phyloP scores from a whole-genome alignment of 2,797 vertebrate genomes.

The Manis crassicaudata region DNA sequence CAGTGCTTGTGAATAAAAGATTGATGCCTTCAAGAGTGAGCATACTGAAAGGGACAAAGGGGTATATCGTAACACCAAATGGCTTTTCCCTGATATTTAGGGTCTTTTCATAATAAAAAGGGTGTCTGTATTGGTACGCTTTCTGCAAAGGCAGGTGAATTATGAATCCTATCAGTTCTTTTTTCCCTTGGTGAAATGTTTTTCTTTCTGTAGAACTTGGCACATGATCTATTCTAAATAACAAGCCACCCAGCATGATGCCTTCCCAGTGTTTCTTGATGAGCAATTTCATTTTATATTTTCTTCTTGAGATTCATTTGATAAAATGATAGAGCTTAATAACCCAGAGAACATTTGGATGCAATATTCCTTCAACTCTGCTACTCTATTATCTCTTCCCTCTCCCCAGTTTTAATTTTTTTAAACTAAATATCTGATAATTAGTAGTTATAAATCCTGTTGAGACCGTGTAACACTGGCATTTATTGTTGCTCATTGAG shows the following conservation, averaged over 20 bases:
- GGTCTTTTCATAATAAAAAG: background rate
- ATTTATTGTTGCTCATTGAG: background rate
- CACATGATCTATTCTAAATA: background rate
- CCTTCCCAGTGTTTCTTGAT: background rate
- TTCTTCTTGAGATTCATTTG: background rate
- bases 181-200: background rate
- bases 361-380: background rate
- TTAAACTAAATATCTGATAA: background rate
- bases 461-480: background rate
- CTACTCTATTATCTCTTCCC: background rate
- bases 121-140: background rate
- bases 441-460: background rate
- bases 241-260: background rate
- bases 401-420: background rate
- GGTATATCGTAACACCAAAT: background rate
- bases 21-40: background rate
- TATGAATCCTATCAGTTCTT: constrained; percentile 9
- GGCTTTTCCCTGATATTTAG: background rate
- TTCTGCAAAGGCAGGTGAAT: background rate
- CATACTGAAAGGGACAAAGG: background rate
- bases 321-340: background rate
- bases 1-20: background rate
- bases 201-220: background rate
- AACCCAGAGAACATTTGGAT: background rate
- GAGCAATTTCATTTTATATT: background rate